Evolutionary conservation across 2,113 vertebrate genomes (phyloP).

Genomic region (Nansenia antarctica): DNA sequence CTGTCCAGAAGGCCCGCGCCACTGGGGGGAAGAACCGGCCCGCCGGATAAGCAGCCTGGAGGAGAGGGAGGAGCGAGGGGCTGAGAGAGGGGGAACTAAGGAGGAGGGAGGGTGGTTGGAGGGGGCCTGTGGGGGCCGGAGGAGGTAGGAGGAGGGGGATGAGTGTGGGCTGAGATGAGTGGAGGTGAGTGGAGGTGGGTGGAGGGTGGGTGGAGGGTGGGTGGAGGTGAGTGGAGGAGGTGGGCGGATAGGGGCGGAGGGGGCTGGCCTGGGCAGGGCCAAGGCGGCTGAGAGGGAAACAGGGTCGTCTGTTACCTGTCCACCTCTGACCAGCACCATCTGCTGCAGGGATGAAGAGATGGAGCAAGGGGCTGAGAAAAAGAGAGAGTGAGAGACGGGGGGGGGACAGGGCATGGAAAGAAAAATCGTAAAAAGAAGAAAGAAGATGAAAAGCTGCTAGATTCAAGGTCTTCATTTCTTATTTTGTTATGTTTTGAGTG

Average conservation of each 20-base stretch:
- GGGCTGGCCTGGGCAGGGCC: slow-evolving; percentile 48
- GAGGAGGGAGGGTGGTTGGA: slow-evolving; percentile 1
- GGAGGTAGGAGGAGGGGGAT: neutral
- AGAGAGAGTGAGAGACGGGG: slow-evolving; percentile 16
- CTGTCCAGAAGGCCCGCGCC: slow-evolving; percentile 73
- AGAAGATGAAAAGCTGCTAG: neutral
- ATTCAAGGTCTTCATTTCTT: neutral
- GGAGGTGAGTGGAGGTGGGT: slow-evolving; percentile 35
- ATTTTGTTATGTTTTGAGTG: neutral
- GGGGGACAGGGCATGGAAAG: neutral
- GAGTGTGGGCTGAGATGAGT: neutral
- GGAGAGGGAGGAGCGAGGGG: slow-evolving; percentile 24
- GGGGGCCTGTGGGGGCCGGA: neutral
- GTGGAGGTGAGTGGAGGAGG: slow-evolving; percentile 1
- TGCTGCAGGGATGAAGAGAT: slow-evolving; percentile 58
- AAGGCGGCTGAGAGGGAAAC: slow-evolving; percentile 42
- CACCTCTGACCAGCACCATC: slow-evolving; percentile 73
- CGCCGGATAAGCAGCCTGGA: slow-evolving; percentile 47
- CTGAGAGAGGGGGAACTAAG: slow-evolving; percentile 3
- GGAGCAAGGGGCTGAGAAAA: neutral
- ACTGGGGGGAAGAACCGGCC: slow-evolving; percentile 53
- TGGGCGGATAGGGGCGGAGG: neutral
- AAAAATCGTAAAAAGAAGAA: neutral
- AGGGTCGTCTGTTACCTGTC: slow-evolving; percentile 76
- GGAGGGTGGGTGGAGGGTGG: slow-evolving; percentile 33